Evolutionary conservation across 2,113 vertebrate genomes (phyloP).

Genomic region (Alethe castanea): DNA sequence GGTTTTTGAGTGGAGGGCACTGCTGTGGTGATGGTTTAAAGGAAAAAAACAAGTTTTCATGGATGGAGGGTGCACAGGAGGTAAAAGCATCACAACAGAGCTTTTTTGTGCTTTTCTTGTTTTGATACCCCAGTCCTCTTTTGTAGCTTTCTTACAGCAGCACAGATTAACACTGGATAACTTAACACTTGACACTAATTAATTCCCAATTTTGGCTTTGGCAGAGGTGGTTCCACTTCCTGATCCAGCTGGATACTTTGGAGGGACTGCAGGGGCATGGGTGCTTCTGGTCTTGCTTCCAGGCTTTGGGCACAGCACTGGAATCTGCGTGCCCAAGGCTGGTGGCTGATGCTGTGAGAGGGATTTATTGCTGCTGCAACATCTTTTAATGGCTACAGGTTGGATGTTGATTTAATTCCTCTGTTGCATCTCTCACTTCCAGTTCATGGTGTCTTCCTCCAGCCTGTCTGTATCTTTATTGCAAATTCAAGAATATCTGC

Average conservation of each 20-base stretch:
- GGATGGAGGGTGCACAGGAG: rapidly evolving
- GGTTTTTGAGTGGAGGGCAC: not conserved
- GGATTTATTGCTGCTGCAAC: not conserved
- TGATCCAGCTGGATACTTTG: not conserved
- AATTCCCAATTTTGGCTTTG: not conserved
- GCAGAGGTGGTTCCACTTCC: not conserved
- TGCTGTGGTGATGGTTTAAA: not conserved
- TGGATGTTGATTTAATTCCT: not conserved
- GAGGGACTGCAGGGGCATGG: not conserved
- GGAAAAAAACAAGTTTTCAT: not conserved
- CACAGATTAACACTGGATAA: not conserved
- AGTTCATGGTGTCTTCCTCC: not conserved
- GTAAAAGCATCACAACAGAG: not conserved
- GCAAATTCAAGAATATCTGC: not conserved
- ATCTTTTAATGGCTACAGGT: not conserved
- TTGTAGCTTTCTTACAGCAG: not conserved
- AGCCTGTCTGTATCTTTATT: not conserved
- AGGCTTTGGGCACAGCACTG: not conserved
- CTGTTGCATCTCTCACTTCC: not conserved
- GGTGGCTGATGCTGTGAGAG: not conserved
- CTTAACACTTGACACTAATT: not conserved
- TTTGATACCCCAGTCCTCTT: not conserved
- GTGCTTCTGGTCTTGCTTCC: not conserved
- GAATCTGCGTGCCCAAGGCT: not conserved
- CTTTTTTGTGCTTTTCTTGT: not conserved